Evolutionary conservation across 2,113 vertebrate species (phyloP), one percentile per base, ranked within the genome.

Genomic region (Paedocypris sp.): DNA sequence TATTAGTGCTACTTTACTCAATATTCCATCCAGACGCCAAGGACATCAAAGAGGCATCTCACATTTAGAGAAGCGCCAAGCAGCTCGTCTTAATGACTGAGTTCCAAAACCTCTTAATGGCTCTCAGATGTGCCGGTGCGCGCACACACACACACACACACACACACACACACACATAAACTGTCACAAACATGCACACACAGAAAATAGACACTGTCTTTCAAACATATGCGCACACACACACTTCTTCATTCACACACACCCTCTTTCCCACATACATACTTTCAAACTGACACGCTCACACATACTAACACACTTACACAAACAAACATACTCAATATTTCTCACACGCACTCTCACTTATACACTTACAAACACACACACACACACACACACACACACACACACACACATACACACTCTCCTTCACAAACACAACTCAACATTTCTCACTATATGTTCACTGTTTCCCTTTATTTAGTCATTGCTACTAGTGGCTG

Each of bases 31-130:
- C 32, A 19, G 39, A 41, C 23, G 35, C 45, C 41, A 46, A 42
- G 57, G 49, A 54, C 49, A 56, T 61, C 45, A 65, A 33, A 36
- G 11, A 36, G 51, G 38, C 26, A 60, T 38, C 26, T 20, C 26
- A 3, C 19, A 46, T 26, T 56, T 8, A 29, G 28, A 29, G 35
- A 46, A 28, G 19, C 3, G 3, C 28, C 15, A 10, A 20, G 18
- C 15, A 56, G 16, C 11, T 33, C 29, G 45, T 31, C 49, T 60
- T 43, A 56, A 38, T 5, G 33, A 61, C 49, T 48, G 22, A 13
- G 45, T 43, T 57, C 36, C 10, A 18, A 15, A 43, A 26, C 6
- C 6, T 22, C 23, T n/a, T 31, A 20, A 32, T 58, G 39, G 39
- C 26, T 13, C 12, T 58, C 54, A 43, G 54, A 51, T 28, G 13